phyloP scores from a whole-genome alignment of 2,888 invertebrate species.

The Leucozona laternaria region DNA sequence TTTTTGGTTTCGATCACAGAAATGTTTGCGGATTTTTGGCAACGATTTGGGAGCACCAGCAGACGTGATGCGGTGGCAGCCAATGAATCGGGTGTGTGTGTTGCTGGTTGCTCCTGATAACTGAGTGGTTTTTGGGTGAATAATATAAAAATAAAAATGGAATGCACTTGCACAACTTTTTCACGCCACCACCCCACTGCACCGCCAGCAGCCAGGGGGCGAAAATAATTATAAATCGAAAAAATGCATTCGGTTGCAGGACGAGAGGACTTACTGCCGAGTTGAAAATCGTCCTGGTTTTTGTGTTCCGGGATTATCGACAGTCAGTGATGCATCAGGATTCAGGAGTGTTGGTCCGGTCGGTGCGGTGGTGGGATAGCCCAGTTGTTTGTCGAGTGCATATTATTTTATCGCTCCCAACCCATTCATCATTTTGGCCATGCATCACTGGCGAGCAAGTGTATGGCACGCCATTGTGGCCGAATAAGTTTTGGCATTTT shows the following conservation, averaged over 20 bases:
- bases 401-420: slow-evolving; percentile 69
- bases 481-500: slow-evolving; percentile 63
- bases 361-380: not conserved
- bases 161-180: slow-evolving; percentile 33
- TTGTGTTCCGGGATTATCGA: slow-evolving; percentile 70
- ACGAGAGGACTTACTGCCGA: slow-evolving; percentile 5
- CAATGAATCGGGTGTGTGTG: slow-evolving; percentile 43
- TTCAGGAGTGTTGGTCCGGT: not conserved
- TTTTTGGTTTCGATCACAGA: slow-evolving; percentile 75
- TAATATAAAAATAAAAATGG: slow-evolving; percentile 51
- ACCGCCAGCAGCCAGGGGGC: not conserved
- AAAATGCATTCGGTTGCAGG: slow-evolving; percentile 59
- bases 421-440: slow-evolving; percentile 36
- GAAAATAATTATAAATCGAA: slow-evolving; percentile 73
- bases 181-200: not conserved
- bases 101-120: slow-evolving; percentile 59
- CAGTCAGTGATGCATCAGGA: slow-evolving; percentile 7
- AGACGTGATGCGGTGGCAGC: slow-evolving; percentile 34
- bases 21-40: slow-evolving; percentile 74
- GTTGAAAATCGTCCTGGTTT: slow-evolving; percentile 44
- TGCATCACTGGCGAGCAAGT: slow-evolving; percentile 60
- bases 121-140: slow-evolving; percentile 56
- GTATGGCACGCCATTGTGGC: slow-evolving; percentile 59
- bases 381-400: slow-evolving; percentile 65
- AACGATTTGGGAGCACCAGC: slow-evolving; percentile 58